Evolutionary conservation across 2,888 invertebrate genomes (phyloP).

Genomic region (Phyllotreta striolata): DNA sequence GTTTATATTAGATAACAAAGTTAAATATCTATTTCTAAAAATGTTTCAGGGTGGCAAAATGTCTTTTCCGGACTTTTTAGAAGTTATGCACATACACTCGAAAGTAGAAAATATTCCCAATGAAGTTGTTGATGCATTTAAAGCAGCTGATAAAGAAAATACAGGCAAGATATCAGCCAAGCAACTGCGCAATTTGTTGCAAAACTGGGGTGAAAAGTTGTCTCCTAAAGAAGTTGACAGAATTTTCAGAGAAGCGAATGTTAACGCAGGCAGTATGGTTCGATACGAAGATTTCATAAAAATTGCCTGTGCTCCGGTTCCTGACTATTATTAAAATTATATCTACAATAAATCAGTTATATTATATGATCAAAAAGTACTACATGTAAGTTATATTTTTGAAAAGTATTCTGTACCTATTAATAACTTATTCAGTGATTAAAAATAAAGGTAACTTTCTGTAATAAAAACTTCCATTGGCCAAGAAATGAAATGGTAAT

Average conservation of each 20-base stretch:
- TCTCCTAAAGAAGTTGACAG: conserved; percentile 82
- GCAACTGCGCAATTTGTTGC: conserved; percentile 85
- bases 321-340: conserved; percentile 81
- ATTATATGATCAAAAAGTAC: neutral
- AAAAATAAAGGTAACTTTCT: too few relatives aligned
- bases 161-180: conserved; percentile 80
- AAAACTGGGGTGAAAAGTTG: conserved; percentile 92
- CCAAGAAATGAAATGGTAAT: too few relatives aligned
- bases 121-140: conserved; percentile 90
- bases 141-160: conserved; percentile 80
- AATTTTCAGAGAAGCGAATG: conserved; percentile 91
- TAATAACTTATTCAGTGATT: too few relatives aligned
- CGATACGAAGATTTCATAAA: conserved; percentile 93
- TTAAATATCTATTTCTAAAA: too few relatives aligned
- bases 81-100: conserved; percentile 93
- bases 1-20: too few relatives aligned
- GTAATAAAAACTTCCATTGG: too few relatives aligned
- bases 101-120: conserved; percentile 82
- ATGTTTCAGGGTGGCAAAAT: conserved; percentile 78
- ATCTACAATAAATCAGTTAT: neutral
- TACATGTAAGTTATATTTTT: neutral
- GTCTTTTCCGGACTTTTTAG: conserved; percentile 94
- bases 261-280: conserved; percentile 78
- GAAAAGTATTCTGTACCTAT: neutral
- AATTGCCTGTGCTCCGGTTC: conserved; percentile 91